These are phyloP conservation scores for Neodiprion pinetum DNA, from an alignment of 1,140 invertebrate genomes.

Conservation along the genomic window DNA sequence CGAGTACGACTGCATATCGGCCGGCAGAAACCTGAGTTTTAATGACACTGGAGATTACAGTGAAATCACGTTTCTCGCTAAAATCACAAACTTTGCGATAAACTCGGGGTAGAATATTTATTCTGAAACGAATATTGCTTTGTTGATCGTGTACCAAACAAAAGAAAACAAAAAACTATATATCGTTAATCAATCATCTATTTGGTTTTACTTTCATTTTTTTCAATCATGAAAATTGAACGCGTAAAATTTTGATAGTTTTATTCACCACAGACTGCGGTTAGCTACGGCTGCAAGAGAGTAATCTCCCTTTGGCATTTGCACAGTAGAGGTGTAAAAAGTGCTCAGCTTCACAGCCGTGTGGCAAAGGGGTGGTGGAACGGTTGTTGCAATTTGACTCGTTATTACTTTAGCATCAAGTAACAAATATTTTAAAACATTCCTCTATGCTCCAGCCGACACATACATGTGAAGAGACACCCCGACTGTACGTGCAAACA, in stretches of 20 bases:
- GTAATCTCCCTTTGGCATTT: no score
- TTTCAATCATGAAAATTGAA: no score
- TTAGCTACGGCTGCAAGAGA: no score
- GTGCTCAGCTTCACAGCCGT: background rate
- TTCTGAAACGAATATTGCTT: no score
- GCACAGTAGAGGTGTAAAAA: no score
- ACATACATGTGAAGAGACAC: no score
- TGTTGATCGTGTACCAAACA: no score
- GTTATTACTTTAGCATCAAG: conserved; percentile 4
- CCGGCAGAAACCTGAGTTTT: background rate
- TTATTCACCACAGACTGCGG: no score
- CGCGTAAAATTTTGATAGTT: no score
- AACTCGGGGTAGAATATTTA: background rate
- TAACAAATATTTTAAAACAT: conserved; percentile 4
- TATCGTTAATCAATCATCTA: no score
- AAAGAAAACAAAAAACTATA: no score
- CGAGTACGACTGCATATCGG: background rate
- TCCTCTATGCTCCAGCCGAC: background rate
- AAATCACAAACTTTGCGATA: background rate
- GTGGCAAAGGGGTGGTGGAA: background rate
- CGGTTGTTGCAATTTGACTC: conserved; percentile 4
- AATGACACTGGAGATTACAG: background rate
- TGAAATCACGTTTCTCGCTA: background rate
- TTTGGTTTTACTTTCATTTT: no score
- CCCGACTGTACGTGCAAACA: background rate